Percentiles rank a stretch among this genome's conserved stretches.
Conservation (phyloP, 2,797 vertebrate genomes). For the Fundulus diaphanus region DNA sequence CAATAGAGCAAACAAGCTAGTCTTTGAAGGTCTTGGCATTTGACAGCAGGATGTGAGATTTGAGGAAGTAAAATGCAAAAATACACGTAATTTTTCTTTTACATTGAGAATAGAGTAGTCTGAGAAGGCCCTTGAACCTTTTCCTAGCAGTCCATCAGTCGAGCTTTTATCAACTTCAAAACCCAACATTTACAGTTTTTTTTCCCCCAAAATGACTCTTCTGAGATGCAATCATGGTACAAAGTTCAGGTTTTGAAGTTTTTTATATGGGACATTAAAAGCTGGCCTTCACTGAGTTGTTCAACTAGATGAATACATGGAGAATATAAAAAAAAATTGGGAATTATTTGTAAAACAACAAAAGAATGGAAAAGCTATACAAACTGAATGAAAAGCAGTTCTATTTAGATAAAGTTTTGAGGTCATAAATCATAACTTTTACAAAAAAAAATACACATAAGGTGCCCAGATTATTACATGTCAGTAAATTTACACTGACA, state of each 20-base stretch:
- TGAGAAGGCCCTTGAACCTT: conserved; percentile 15
- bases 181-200: neutral
- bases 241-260: neutral
- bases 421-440: neutral
- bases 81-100: conserved; percentile 27
- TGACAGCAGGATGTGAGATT: conserved; percentile 49
- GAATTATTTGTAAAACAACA: neutral
- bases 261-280: neutral
- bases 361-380: neutral
- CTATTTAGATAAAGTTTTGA: neutral
- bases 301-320: neutral
- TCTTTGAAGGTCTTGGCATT: conserved; percentile 56
- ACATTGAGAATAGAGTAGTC: conserved; percentile 28
- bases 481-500: neutral
- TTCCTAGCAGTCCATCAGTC: conserved; percentile 30
- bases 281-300: neutral
- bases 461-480: neutral
- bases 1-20: conserved; percentile 41
- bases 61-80: conserved; percentile 5
- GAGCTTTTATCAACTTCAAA: conserved; percentile 22
- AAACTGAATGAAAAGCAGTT: neutral
- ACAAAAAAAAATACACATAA: neutral
- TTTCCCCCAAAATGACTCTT: neutral
- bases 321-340: neutral
- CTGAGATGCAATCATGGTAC: neutral